phyloP scores from a whole-genome alignment of 2,113 vertebrate species.

The Cyphomyrus plagiostoma region DNA sequence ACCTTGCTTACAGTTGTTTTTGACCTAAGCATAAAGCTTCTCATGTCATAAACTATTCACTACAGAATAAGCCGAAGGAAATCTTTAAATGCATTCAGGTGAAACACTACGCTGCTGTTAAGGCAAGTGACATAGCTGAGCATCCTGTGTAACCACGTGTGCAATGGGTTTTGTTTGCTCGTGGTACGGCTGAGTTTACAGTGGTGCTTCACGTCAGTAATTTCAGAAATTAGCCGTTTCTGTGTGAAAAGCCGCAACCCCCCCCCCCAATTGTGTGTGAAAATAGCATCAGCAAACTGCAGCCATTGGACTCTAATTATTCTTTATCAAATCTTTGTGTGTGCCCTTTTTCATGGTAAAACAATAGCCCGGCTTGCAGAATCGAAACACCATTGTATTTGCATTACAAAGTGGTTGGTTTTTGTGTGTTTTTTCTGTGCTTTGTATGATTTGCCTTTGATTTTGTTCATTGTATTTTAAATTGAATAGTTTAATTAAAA shows the following conservation, averaged over 20 bases:
- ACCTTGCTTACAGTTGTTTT: background rate
- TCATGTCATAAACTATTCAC: background rate
- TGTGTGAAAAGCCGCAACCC: background rate
- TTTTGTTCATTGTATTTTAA: background rate
- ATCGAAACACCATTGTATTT: background rate
- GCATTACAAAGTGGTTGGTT: background rate
- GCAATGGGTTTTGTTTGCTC: background rate
- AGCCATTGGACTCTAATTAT: background rate
- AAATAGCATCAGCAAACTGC: background rate
- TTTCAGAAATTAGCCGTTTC: background rate
- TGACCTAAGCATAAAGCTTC: background rate
- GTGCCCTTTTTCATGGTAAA: background rate
- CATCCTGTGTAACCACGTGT: background rate
- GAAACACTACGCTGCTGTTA: background rate
- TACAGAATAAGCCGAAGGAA: background rate
- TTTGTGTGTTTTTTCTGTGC: background rate
- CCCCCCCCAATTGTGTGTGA: background rate
- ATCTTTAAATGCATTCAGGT: background rate
- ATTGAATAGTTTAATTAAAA: background rate
- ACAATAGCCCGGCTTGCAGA: background rate
- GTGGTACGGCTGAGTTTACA: background rate
- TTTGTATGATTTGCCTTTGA: background rate
- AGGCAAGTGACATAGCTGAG: background rate
- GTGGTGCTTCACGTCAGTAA: background rate
- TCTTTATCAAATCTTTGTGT: background rate